These are phyloP conservation scores for Cryptus viduatorius DNA, from an alignment of 2,888 invertebrate species.

Conservation along the genomic window DNA sequence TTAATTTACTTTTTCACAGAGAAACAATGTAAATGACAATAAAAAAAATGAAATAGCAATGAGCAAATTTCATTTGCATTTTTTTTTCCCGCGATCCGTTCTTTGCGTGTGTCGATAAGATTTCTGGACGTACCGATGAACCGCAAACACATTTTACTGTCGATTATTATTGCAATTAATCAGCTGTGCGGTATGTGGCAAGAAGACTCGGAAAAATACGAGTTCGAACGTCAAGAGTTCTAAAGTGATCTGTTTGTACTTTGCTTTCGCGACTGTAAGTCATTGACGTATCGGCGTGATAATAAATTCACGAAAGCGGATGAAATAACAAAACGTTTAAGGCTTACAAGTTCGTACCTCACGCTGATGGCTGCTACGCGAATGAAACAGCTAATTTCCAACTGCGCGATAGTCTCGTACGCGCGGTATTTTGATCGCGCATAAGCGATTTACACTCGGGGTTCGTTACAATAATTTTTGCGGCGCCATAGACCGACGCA, in stretches of 20 bases:
- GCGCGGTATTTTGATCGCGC: too few species aligned
- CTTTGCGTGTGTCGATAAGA: background rate
- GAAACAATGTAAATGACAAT: too few species aligned
- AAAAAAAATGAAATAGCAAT: too few species aligned
- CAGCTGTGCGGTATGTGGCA: background rate
- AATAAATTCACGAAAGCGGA: background rate
- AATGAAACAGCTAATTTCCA: background rate
- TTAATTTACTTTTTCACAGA: too few species aligned
- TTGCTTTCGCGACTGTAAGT: conserved; percentile 5
- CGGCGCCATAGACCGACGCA: background rate
- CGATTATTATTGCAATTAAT: background rate
- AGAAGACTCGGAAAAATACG: background rate
- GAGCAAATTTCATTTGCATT: background rate
- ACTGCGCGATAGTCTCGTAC: background rate
- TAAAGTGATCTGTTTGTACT: conserved; percentile 29
- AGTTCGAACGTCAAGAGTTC: background rate
- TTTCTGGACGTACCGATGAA: background rate
- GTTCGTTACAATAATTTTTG: too few species aligned
- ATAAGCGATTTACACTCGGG: too few species aligned
- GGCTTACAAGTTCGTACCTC: background rate
- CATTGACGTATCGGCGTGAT: background rate
- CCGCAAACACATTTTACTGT: background rate
- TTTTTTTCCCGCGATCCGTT: background rate
- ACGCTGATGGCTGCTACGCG: background rate
- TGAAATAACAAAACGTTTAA: conserved; percentile 27